Conservation (phyloP, 2,797 vertebrate species). For the Argya squamiceps region DNA sequence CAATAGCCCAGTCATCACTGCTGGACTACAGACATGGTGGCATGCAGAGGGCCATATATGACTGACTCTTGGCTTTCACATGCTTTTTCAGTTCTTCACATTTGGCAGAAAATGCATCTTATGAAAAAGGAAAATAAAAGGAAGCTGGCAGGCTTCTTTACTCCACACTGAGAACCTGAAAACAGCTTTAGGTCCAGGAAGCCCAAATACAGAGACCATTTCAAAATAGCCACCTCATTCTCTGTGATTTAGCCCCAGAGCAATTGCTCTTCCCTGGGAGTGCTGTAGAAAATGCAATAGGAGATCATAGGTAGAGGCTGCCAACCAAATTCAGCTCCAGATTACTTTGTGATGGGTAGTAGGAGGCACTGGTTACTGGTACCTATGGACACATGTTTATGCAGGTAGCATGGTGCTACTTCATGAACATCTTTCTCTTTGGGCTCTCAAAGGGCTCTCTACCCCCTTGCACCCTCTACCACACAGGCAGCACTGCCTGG, state of each 20-base stretch:
- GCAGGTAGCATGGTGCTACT: not conserved
- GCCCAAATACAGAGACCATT: not conserved
- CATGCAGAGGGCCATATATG: not conserved
- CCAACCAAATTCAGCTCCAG: not conserved
- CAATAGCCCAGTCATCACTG: not conserved
- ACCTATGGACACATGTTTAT: rapidly evolving
- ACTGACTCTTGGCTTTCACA: not conserved
- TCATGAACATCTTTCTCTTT: not conserved
- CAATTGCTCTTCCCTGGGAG: not conserved
- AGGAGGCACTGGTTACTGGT: not conserved
- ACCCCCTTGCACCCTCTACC: not conserved
- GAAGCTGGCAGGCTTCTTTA: not conserved
- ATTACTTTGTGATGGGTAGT: not conserved
- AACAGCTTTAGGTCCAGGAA: not conserved
- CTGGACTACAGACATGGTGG: not conserved
- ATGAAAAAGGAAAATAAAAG: not conserved
- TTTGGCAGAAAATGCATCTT: not conserved
- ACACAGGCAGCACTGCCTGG: not conserved
- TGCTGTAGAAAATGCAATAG: not conserved
- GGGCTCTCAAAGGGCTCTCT: not conserved
- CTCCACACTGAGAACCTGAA: not conserved
- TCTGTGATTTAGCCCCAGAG: not conserved
- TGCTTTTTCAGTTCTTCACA: not conserved
- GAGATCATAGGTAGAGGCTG: not conserved
- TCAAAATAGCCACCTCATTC: not conserved